Evolutionary conservation across 2,797 vertebrate species (phyloP).

Genomic region (Sebastes wilsoni): DNA sequence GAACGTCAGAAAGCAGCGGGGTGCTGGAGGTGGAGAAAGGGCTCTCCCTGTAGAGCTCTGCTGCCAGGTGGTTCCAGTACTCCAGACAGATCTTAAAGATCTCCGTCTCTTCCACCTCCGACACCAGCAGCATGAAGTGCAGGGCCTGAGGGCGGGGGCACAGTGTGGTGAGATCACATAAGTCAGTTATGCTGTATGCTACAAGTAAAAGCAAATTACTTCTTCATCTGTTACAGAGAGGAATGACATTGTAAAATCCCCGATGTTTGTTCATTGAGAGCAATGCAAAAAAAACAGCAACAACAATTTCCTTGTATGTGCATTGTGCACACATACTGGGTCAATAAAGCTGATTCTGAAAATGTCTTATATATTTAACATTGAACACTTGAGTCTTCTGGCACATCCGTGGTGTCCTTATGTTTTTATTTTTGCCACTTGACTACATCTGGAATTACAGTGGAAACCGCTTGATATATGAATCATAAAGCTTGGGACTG

Average conservation of each 20-base stretch:
- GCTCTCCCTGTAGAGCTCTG: conserved; percentile 96
- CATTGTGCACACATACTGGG: too few species aligned
- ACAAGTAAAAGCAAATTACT: not conserved
- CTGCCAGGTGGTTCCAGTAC: conserved; percentile 98
- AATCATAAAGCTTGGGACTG: too few species aligned
- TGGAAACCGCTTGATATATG: too few species aligned
- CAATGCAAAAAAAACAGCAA: not conserved
- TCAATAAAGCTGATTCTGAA: not conserved
- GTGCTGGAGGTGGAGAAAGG: conserved; percentile 95
- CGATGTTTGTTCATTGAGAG: not conserved
- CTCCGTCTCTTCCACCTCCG: conserved; percentile 98
- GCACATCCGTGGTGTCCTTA: too few species aligned
- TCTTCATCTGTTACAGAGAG: not conserved
- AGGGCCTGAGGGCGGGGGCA: conserved; percentile 50
- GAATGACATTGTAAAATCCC: not conserved
- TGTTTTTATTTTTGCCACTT: not conserved
- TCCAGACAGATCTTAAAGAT: conserved; percentile 99
- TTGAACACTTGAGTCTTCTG: not conserved
- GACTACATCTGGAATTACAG: not conserved
- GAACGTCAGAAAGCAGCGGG: conserved; percentile 94
- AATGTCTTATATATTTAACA: not conserved
- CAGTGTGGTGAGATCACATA: not conserved
- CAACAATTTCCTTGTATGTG: too few species aligned
- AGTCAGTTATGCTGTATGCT: not conserved
- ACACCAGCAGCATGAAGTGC: conserved; percentile 92